Evolutionary conservation across 2,797 vertebrate genomes (phyloP), one percentile per base, ranked within the genome.

Genomic region (Danio kyathit): DNA sequence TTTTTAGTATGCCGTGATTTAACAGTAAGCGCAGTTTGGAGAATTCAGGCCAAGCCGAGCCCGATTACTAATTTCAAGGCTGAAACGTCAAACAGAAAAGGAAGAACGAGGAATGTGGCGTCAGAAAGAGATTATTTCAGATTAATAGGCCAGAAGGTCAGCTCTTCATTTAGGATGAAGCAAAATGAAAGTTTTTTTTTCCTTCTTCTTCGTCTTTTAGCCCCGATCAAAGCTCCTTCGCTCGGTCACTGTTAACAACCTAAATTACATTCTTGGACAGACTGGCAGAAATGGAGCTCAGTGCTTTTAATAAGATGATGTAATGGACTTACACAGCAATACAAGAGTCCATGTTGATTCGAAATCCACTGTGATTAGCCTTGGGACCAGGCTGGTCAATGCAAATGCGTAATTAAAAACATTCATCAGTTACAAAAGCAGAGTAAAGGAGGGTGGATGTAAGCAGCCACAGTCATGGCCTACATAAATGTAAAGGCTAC

Each of bases 1-100:
- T 84, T 80, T 70, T 43, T 63, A 67, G 63, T 21, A 44, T 3
- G 14, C 17, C 40, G 75, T 86, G 70, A 87, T 88, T 84, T 82
- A 78, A 60, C n/a, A 60, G 2, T 57, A 60, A 69, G 48, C 5
- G 65, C 40, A n/a, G 21, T 56, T 64, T 46, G 11, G 17, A 64
- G 51, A 64, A 73, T 79, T 82, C 16, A 88, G 60, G 51, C 66
- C 79, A 83, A 66, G 69, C 66, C 46, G 73, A 52, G 49, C 77
- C 69, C 57, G 86, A 46, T 69, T 60, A 59, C 52, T 52, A 65
- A 76, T 71, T 76, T 67, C 14, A 63, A 64, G 13, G 49, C 19
- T n/a, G 13, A 38, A 71, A 13, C 29, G 8, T 46, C 63, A 69
- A 72, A 64, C 6, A 46, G 40, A 52, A 48, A 73, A 7, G 44